These are phyloP conservation scores for Drosophila saltans DNA, from an alignment of 1,140 invertebrate genomes.

Conservation along the genomic window DNA sequence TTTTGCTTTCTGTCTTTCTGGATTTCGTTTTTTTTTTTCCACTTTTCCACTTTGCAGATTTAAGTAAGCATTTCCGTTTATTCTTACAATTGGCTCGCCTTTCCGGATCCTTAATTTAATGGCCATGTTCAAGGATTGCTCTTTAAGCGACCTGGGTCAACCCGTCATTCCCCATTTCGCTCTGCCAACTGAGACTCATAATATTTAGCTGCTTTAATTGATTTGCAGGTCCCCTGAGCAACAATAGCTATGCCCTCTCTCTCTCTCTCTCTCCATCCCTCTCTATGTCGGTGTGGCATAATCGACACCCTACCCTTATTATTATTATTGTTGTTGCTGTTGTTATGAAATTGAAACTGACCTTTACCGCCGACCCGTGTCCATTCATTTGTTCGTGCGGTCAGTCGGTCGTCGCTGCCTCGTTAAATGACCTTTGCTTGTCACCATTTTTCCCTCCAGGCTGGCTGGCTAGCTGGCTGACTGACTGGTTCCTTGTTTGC, in stretches of 20 bases:
- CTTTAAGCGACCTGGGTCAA: slow-evolving; percentile 59
- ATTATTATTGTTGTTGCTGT: slow-evolving; percentile 42
- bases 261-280: slow-evolving; percentile 23
- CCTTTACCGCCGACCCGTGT: slow-evolving; percentile 65
- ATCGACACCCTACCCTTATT: slow-evolving; percentile 56
- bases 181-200: slow-evolving; percentile 11
- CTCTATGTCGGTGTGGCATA: slow-evolving; percentile 22
- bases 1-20: slow-evolving; percentile 8
- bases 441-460: slow-evolving; percentile 31
- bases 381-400: slow-evolving; percentile 73
- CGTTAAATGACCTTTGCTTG: slow-evolving; percentile 76
- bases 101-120: slow-evolving; percentile 79
- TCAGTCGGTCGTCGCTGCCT: slow-evolving; percentile 72
- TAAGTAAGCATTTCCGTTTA: slow-evolving; percentile 56
- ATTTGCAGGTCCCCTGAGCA: slow-evolving; percentile 57
- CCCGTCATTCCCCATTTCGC: background rate
- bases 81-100: slow-evolving; percentile 52
- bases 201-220: slow-evolving; percentile 65
- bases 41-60: slow-evolving; percentile 12
- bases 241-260: slow-evolving; percentile 33
- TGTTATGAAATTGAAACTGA: slow-evolving; percentile 65
- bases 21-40: slow-evolving; percentile 23
- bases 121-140: slow-evolving; percentile 48
- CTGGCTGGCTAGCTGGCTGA: background rate
- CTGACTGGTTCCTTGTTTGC: background rate